Evolutionary conservation across 2,113 vertebrate genomes (phyloP).

Genomic region (Pomatostomus ruficeps): DNA sequence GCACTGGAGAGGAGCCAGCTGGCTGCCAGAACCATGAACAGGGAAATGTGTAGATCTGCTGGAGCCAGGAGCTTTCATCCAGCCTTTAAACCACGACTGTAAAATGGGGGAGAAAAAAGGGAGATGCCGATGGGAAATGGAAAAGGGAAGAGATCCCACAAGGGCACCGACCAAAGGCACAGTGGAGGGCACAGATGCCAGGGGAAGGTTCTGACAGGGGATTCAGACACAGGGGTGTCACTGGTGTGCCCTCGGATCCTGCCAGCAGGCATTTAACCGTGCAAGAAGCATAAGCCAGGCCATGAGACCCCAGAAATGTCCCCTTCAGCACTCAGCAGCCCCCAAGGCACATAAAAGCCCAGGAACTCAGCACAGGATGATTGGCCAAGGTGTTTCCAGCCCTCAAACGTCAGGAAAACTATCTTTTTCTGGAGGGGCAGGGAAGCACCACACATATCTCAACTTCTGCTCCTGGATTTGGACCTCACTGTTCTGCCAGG

Average conservation of each 20-base stretch:
- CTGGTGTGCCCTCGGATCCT: neutral
- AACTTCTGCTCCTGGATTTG: neutral
- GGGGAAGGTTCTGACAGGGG: neutral
- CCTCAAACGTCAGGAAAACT: neutral
- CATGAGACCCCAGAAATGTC: neutral
- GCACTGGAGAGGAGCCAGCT: neutral
- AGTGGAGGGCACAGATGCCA: neutral
- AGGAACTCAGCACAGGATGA: neutral
- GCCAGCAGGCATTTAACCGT: neutral
- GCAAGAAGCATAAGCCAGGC: neutral
- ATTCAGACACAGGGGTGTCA: neutral
- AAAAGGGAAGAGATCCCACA: neutral
- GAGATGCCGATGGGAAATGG: neutral
- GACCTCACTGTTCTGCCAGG: neutral
- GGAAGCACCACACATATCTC: neutral
- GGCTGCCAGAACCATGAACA: neutral
- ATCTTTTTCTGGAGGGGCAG: neutral
- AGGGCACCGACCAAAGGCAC: neutral
- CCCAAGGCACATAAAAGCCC: accelerated
- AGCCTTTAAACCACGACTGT: neutral
- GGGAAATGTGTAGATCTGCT: neutral
- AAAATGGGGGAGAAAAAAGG: neutral
- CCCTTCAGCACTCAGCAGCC: neutral
- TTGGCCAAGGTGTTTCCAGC: neutral
- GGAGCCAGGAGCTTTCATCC: neutral